Percentiles rank a stretch among this genome's conserved stretches.
Evolutionary conservation across 2,888 invertebrate species (phyloP).

Genomic region (Ormyrus labotus): DNA sequence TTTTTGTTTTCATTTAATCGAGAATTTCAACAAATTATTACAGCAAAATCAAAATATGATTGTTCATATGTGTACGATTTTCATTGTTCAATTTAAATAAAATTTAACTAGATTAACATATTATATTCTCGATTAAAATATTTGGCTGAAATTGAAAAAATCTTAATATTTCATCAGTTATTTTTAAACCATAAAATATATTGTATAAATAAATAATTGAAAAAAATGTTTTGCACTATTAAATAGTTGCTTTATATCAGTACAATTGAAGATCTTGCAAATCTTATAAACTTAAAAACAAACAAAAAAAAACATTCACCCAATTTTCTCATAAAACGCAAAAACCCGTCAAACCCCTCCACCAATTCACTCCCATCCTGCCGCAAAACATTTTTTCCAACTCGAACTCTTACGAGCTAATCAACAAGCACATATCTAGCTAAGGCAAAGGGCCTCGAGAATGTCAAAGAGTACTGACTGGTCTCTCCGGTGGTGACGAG

Average conservation of each 20-base stretch:
- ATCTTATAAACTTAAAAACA: background rate
- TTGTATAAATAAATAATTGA: background rate
- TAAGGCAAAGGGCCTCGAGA: background rate
- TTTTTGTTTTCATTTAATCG: slow-evolving; percentile 24
- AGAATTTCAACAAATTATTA: slow-evolving; percentile 1
- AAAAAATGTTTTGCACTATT: slow-evolving; percentile 21
- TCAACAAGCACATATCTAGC: too few species aligned
- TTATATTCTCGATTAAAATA: slow-evolving; percentile 28
- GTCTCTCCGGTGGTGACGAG: slow-evolving; percentile 97
- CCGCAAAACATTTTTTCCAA: too few species aligned
- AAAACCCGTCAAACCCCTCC: too few species aligned
- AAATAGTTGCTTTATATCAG: background rate
- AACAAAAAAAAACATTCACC: too few species aligned
- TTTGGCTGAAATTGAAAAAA: slow-evolving; percentile 35
- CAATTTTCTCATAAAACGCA: too few species aligned
- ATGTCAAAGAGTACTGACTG: slow-evolving; percentile 81
- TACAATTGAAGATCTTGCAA: too few species aligned
- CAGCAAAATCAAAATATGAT: background rate
- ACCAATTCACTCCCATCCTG: too few species aligned
- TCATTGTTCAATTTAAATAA: background rate
- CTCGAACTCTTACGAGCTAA: too few species aligned
- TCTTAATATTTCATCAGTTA: slow-evolving; percentile 1
- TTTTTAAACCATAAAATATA: slow-evolving; percentile 16
- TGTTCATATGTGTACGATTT: background rate
- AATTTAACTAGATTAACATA: background rate